Evolutionary conservation across 2,888 invertebrate genomes (phyloP), one percentile per base, ranked within the genome.

Genomic region (Acholoe squamosa): DNA sequence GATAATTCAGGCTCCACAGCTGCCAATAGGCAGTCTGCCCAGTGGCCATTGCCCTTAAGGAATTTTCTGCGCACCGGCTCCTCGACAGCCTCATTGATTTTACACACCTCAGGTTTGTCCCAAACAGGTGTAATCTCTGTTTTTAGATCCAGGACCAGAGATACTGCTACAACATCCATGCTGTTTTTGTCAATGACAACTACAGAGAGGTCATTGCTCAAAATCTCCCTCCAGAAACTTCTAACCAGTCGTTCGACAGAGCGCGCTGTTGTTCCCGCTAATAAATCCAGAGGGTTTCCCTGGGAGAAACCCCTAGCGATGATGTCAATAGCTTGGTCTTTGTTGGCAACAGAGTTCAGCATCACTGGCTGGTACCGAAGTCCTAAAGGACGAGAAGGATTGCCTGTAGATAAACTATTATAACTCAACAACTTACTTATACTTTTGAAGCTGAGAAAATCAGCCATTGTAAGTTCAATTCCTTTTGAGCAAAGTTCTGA

Each of bases 31-130:
- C 12, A 10, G 52, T 89, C 89, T 3, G 80, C 52, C 91, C 91
- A 91, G 10, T 54, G 31, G 5, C 91, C 91, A 51, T 56, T 80
- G 31, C 16, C 10, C 25, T 71, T 56, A 33, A 61, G 0, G 22
- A 91, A 52, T 16, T 77, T 67, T 10, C 51, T n/a, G 25, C 43
- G 54, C 31, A 88, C 91, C 14, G 91, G 91, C 0, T 84, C 80
- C 76, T 91, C 91, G 31, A 86, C 90, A 34, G 52, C 84, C 28
- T 91, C 90, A 56, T 91, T 89, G 71, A 90, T 89, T 71, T 67
- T 84, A 34, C 31, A 51, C 77, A 90, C 91, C 76, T 89, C 89
- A 51, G 67, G 88, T 80, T 84, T 91, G 31, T 89, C 90, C 33
- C 89, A 80, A 33, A 86, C 89, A 19, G 90, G 80, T 19, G 77